Evolutionary conservation across 30 jellyfish, hydroid and myxozoan genomes (phyloP).

Genomic region (Mastigias papua): DNA sequence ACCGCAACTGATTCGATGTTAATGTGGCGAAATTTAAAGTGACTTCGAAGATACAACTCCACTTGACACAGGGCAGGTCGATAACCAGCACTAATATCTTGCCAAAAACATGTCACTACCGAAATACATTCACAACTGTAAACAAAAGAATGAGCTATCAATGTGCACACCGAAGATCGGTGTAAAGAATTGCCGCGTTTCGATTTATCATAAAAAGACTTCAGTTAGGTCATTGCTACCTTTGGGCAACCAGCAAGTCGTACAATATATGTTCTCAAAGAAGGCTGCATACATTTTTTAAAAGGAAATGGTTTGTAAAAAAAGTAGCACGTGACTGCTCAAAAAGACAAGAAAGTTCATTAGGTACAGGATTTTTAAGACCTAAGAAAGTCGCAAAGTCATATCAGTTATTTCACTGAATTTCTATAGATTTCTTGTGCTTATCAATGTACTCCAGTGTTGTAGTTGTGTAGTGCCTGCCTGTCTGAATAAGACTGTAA

Average conservation of each 20-base stretch:
- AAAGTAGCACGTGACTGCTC: not conserved
- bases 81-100: not conserved
- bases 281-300: not conserved
- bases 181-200: too few relatives aligned
- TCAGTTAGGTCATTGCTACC: not conserved
- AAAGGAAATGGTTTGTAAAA: not conserved
- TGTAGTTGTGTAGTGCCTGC: too few relatives aligned
- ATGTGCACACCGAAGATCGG: too few relatives aligned
- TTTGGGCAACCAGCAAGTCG: not conserved
- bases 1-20: conserved; percentile 36
- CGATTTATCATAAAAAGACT: not conserved
- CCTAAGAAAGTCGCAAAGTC: not conserved
- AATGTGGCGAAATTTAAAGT: conserved; percentile 44
- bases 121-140: not conserved
- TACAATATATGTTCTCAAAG: too few relatives aligned
- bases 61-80: conserved; percentile 32
- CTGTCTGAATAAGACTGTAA: too few relatives aligned
- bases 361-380: not conserved
- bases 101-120: not conserved
- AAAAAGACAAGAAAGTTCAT: not conserved
- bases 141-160: not conserved
- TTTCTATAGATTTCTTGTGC: too few relatives aligned
- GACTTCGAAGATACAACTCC: conserved; percentile 16
- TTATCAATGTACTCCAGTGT: too few relatives aligned
- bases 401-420: too few relatives aligned